phyloP scores from a whole-genome alignment of 2,113 vertebrate species.

The Bubalus kerabau region DNA sequence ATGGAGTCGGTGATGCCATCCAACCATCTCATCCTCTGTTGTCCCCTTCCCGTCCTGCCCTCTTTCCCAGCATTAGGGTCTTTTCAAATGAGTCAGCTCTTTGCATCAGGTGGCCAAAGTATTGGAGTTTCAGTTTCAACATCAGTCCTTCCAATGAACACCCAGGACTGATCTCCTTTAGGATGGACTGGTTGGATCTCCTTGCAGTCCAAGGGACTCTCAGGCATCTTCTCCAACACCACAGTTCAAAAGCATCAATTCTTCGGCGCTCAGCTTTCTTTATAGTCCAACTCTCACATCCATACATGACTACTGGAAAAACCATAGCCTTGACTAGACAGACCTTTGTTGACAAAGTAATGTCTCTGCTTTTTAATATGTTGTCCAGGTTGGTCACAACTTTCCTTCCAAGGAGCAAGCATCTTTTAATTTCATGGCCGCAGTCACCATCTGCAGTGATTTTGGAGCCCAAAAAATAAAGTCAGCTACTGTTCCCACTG shows the following conservation, averaged over 20 bases:
- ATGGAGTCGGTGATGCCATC: background rate
- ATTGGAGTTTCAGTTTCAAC: background rate
- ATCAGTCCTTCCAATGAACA: background rate
- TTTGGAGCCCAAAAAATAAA: background rate
- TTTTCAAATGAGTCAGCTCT: background rate
- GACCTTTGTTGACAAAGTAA: background rate
- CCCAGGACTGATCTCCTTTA: background rate
- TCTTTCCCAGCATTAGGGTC: background rate
- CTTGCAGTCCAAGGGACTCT: background rate
- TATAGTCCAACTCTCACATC: background rate
- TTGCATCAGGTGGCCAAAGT: background rate
- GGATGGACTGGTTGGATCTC: background rate
- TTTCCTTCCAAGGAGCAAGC: background rate
- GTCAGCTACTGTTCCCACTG: background rate
- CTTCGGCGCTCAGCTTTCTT: background rate
- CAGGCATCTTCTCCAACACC: background rate
- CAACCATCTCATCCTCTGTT: background rate
- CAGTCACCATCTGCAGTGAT: background rate
- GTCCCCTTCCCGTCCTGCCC: background rate
- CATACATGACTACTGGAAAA: background rate
- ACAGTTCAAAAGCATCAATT: background rate
- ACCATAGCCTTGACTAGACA: background rate
- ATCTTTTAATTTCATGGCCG: background rate
- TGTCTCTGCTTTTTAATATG: background rate
- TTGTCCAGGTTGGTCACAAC: background rate